phyloP scores from a whole-genome alignment of 1,140 invertebrate species.

The Scaptomyza hsui region DNA sequence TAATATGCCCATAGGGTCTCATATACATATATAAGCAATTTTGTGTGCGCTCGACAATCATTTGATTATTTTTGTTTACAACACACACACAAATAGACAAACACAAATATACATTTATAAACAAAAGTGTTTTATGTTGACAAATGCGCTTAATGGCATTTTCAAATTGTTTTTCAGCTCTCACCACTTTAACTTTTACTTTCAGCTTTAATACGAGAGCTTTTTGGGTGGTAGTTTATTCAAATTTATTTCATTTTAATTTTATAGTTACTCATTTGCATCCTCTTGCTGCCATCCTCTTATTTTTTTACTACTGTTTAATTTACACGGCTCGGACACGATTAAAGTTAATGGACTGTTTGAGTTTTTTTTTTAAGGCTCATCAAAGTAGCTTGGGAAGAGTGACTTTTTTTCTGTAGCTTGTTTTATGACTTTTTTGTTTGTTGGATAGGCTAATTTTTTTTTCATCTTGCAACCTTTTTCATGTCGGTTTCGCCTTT shows the following conservation, averaged over 20 bases:
- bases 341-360: constrained; percentile 11
- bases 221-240: constrained; percentile 16
- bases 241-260: constrained; percentile 12
- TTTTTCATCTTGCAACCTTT: neutral
- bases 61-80: constrained; percentile 52
- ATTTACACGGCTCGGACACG: neutral
- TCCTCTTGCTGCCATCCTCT: neutral
- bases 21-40: constrained; percentile 34
- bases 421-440: too few relatives aligned
- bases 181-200: constrained; percentile 4
- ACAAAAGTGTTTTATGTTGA: constrained; percentile 47
- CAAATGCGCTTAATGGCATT: constrained; percentile 26
- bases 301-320: neutral
- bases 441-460: too few relatives aligned
- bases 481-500: neutral
- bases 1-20: constrained; percentile 62
- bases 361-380: neutral
- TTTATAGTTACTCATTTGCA: constrained; percentile 17
- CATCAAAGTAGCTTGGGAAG: neutral
- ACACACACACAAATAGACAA: constrained; percentile 26
- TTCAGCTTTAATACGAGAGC: neutral
- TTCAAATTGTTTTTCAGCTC: constrained; percentile 6
- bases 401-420: too few relatives aligned
- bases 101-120: neutral
- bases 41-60: constrained; percentile 63